Conservation (phyloP, 2,113 vertebrate species). For the Boulengeromyrus knoepffleri region DNA sequence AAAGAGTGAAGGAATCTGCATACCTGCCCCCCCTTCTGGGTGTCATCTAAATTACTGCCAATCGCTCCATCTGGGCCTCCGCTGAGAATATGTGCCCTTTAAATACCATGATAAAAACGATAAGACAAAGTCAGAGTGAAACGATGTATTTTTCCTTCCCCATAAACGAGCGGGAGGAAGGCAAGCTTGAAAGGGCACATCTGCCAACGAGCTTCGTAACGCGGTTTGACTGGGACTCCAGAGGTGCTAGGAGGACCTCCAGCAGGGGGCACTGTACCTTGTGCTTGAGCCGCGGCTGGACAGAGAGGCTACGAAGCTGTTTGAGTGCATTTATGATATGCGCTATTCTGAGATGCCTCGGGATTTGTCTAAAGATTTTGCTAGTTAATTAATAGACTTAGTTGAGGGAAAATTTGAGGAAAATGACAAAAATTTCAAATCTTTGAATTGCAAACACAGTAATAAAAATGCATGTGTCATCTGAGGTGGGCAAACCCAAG, state of each 20-base stretch:
- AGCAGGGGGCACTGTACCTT: background rate
- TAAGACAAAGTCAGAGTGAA: background rate
- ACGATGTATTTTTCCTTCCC: background rate
- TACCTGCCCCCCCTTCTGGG: background rate
- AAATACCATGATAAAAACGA: background rate
- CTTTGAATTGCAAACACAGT: background rate
- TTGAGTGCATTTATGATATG: background rate
- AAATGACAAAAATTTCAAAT: background rate
- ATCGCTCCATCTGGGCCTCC: background rate
- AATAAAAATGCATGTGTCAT: background rate
- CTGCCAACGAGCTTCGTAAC: background rate
- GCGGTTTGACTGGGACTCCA: background rate
- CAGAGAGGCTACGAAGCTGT: background rate
- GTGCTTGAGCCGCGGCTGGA: background rate
- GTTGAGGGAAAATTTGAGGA: background rate
- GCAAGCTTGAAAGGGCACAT: background rate
- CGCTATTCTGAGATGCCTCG: background rate
- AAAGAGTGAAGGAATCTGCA: background rate
- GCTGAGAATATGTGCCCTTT: background rate
- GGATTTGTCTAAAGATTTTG: background rate
- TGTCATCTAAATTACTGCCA: background rate
- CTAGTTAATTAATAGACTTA: background rate
- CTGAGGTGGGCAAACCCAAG: slow-evolving; percentile 2
- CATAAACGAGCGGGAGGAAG: background rate
- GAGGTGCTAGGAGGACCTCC: background rate